These are phyloP conservation scores for Theocolax elegans DNA, from an alignment of 1,140 invertebrate species.

Conservation along the genomic window DNA sequence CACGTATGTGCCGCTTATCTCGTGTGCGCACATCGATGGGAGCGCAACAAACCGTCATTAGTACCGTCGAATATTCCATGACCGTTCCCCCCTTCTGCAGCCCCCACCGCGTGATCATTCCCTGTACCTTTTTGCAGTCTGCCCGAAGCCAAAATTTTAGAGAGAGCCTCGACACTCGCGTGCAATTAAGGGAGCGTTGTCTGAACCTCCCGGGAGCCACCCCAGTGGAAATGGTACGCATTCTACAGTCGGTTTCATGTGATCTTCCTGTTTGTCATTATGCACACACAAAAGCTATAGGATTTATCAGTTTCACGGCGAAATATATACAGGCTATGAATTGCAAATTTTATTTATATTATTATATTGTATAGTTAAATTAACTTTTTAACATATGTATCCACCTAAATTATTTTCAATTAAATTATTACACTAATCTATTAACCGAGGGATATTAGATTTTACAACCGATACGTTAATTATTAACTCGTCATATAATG, in stretches of 20 bases:
- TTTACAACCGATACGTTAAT: no score
- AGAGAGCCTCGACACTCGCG: background rate
- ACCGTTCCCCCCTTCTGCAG: background rate
- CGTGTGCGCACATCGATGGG: background rate
- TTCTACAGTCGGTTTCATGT: background rate
- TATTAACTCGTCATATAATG: no score
- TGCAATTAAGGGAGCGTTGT: slow-evolving; percentile 6
- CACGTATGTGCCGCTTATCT: slow-evolving; percentile 38
- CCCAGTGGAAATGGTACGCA: background rate
- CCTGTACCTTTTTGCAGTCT: background rate
- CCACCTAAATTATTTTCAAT: no score
- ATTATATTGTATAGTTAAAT: no score
- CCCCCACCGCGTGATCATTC: background rate
- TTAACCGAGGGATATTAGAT: no score
- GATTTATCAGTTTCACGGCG: no score
- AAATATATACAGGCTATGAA: no score
- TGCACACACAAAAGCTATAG: no score
- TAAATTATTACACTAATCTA: no score
- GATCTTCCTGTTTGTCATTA: no score
- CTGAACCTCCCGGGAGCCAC: background rate
- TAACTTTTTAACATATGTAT: no score
- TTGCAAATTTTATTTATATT: no score
- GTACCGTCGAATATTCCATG: slow-evolving; percentile 50
- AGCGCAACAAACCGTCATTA: slow-evolving; percentile 54
- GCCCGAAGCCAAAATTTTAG: slow-evolving; percentile 2